Conservation (phyloP, 2,797 vertebrate species). For the Cheirogaleus major region DNA sequence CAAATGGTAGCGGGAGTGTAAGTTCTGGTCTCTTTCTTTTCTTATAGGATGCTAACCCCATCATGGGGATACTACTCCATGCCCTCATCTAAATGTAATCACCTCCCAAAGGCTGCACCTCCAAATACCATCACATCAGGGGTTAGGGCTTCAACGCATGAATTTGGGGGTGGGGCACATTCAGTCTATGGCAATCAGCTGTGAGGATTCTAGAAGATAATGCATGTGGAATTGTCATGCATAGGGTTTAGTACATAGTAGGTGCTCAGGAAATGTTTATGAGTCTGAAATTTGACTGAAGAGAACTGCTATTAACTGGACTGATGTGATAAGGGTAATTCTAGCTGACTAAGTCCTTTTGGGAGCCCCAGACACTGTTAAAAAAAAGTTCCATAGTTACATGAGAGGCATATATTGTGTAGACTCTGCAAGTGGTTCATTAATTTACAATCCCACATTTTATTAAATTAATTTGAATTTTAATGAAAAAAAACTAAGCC, state of each 20-base stretch:
- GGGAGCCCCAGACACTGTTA: conserved; percentile 56
- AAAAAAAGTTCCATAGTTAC: conserved; percentile 69
- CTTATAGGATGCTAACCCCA: neutral
- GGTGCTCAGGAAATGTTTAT: neutral
- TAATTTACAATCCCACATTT: conserved; percentile 83
- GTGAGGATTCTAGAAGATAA: neutral
- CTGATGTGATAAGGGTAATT: neutral
- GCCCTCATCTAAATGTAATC: neutral
- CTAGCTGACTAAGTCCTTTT: conserved; percentile 6
- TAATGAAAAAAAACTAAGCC: conserved; percentile 82
- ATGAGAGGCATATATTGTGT: conserved; percentile 72
- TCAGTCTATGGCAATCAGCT: neutral
- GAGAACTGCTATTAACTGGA: neutral
- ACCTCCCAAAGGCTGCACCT: neutral
- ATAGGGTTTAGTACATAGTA: neutral
- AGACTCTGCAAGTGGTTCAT: conserved; percentile 80
- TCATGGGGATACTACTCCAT: no score
- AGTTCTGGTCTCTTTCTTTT: neutral
- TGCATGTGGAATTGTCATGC: accelerated
- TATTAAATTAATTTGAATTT: conserved; percentile 87
- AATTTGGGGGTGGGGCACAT: no score
- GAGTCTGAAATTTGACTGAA: neutral
- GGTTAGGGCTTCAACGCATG: neutral
- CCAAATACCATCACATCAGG: neutral
- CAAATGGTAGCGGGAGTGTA: neutral